Conservation (phyloP, 2,888 invertebrate genomes). For the Aleiodes leptofemur region DNA sequence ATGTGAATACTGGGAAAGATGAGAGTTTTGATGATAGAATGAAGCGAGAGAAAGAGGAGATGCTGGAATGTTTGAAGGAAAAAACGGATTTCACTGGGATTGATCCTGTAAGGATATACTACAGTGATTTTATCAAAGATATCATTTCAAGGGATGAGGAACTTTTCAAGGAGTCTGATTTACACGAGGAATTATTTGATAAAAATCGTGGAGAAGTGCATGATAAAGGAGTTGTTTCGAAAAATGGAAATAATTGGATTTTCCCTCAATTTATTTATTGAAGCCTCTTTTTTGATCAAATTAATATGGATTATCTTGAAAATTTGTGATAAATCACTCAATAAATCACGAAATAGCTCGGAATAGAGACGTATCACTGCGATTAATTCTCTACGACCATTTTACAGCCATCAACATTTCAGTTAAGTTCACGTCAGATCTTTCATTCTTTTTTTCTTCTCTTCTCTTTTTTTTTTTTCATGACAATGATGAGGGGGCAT, state of each 20-base stretch:
- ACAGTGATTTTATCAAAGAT: not conserved
- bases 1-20: conserved; percentile 1
- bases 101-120: not conserved
- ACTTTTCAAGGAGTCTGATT: conserved; percentile 12
- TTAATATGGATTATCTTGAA: too few relatives aligned
- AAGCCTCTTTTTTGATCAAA: not conserved
- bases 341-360: conserved; percentile 11
- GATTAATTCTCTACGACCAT: not conserved
- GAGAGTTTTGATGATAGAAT: conserved; percentile 1
- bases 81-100: conserved; percentile 4
- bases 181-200: not conserved
- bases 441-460: not conserved
- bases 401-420: conserved; percentile 25
- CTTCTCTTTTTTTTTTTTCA: not conserved
- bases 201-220: not conserved
- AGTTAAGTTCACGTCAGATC: conserved; percentile 32
- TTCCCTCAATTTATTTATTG: not conserved
- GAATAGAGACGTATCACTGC: conserved; percentile 31
- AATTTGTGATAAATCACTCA: conserved; percentile 11
- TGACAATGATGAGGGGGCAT: conserved; percentile 41
- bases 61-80: conserved; percentile 13
- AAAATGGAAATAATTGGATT: conserved; percentile 6
- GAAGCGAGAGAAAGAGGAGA: conserved; percentile 18
- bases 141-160: conserved; percentile 10
- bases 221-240: not conserved